phyloP scores from a whole-genome alignment of 1,140 invertebrate species.

The Oreohelix idahoensis region DNA sequence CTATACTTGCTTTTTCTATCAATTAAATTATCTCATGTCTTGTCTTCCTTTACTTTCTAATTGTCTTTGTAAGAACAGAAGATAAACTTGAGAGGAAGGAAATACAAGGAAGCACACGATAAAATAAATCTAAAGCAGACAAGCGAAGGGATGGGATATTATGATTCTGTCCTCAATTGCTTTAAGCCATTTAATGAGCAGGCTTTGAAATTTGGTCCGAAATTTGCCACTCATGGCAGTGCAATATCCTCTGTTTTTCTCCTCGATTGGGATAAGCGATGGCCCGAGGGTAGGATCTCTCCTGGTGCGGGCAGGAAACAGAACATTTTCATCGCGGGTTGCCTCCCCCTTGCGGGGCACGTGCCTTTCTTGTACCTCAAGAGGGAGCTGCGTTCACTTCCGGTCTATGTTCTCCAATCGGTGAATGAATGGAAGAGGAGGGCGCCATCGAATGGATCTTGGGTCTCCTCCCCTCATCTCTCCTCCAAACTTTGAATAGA shows the following conservation, averaged over 20 bases:
- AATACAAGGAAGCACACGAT: too few relatives aligned
- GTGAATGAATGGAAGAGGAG: slow-evolving; percentile 8
- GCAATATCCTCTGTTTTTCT: slow-evolving; percentile 35
- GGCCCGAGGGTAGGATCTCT: not conserved
- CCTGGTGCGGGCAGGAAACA: not conserved
- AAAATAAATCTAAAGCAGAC: not conserved
- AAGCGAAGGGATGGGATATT: not conserved
- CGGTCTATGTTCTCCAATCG: not conserved
- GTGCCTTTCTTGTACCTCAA: slow-evolving; percentile 22
- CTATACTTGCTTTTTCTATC: too few relatives aligned
- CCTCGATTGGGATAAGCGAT: slow-evolving; percentile 17
- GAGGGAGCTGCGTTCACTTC: slow-evolving; percentile 24
- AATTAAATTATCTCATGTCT: too few relatives aligned
- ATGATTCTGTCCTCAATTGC: slow-evolving; percentile 14
- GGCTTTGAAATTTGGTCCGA: slow-evolving; percentile 23
- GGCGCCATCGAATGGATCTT: not conserved
- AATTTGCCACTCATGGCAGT: slow-evolving; percentile 19
- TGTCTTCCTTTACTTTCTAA: too few relatives aligned
- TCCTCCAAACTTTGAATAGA: not conserved
- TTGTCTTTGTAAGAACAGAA: too few relatives aligned
- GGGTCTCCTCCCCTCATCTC: not conserved
- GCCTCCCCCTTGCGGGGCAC: slow-evolving; percentile 13
- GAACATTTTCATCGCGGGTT: slow-evolving; percentile 26
- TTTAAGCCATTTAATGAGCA: slow-evolving; percentile 33
- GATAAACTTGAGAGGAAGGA: too few relatives aligned